Conservation (phyloP, 2,888 invertebrate genomes). For the Bellardia pandia region DNA sequence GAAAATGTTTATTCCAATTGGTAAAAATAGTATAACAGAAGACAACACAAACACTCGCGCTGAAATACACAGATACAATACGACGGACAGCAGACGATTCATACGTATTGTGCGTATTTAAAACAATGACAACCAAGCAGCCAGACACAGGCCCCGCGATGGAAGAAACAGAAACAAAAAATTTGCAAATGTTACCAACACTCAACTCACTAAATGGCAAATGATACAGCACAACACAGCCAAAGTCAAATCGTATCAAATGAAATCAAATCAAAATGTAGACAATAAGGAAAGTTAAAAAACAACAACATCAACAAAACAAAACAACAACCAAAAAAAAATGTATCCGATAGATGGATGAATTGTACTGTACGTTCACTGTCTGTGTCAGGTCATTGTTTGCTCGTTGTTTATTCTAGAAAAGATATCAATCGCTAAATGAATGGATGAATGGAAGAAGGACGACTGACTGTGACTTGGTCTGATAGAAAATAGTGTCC, state of each 20-base stretch:
- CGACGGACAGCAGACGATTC: slow-evolving; percentile 44
- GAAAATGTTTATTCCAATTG: slow-evolving; percentile 55
- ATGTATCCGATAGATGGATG: slow-evolving; percentile 53
- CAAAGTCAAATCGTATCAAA: slow-evolving; percentile 56
- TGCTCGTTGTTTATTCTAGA: slow-evolving; percentile 76
- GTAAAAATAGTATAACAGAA: slow-evolving; percentile 24
- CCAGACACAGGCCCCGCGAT: slow-evolving; percentile 36
- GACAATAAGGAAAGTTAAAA: slow-evolving; percentile 45
- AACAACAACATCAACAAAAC: neutral
- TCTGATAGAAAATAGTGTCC: slow-evolving; percentile 84
- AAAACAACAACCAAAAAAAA: neutral
- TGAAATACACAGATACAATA: slow-evolving; percentile 50
- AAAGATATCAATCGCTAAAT: slow-evolving; percentile 81
- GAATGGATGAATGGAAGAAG: slow-evolving; percentile 80
- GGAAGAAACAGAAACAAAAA: slow-evolving; percentile 48
- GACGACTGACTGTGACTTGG: slow-evolving; percentile 78
- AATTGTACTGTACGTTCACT: slow-evolving; percentile 47
- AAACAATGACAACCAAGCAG: slow-evolving; percentile 50
- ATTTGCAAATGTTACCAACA: slow-evolving; percentile 62
- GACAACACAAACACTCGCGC: slow-evolving; percentile 55
- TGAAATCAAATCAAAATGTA: slow-evolving; percentile 42
- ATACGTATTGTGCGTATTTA: slow-evolving; percentile 49
- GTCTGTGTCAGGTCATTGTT: slow-evolving; percentile 74
- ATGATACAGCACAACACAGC: slow-evolving; percentile 2
- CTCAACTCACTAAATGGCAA: slow-evolving; percentile 33